phyloP scores from a whole-genome alignment of 2,113 vertebrate genomes.

The Propithecus coquereli region DNA sequence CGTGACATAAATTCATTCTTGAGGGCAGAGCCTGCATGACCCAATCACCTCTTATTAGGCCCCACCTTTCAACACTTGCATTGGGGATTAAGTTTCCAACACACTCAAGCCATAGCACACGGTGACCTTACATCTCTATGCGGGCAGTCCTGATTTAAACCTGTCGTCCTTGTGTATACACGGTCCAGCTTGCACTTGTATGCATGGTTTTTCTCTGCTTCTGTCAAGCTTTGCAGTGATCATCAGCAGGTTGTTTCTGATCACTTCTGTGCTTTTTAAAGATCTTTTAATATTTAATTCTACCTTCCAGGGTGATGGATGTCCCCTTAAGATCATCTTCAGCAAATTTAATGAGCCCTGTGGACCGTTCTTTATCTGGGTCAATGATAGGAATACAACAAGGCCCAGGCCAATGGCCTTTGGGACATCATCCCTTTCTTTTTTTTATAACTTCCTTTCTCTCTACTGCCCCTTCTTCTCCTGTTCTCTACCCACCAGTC shows the following conservation, averaged over 20 bases:
- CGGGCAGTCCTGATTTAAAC: background rate
- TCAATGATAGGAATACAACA: background rate
- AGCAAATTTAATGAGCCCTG: background rate
- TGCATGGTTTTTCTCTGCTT: background rate
- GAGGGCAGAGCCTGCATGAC: background rate
- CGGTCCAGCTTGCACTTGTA: background rate
- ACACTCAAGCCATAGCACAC: background rate
- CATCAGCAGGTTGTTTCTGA: background rate
- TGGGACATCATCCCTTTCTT: background rate
- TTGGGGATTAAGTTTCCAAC: background rate
- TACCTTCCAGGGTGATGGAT: background rate
- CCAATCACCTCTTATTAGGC: too few relatives aligned
- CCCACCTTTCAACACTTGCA: too few relatives aligned
- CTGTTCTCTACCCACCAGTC: background rate
- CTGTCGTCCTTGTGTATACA: background rate
- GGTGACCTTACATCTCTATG: fast-evolving
- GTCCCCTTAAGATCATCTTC: background rate
- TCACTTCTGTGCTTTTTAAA: background rate
- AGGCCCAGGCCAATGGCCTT: background rate
- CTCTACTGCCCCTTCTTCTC: background rate
- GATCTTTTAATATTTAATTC: background rate
- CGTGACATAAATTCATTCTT: background rate
- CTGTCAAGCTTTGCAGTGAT: background rate
- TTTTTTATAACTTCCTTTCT: background rate
- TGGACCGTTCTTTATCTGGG: background rate